These are phyloP conservation scores for Dastarcus helophoroides DNA, from an alignment of 2,888 invertebrate species.

Conservation along the genomic window DNA sequence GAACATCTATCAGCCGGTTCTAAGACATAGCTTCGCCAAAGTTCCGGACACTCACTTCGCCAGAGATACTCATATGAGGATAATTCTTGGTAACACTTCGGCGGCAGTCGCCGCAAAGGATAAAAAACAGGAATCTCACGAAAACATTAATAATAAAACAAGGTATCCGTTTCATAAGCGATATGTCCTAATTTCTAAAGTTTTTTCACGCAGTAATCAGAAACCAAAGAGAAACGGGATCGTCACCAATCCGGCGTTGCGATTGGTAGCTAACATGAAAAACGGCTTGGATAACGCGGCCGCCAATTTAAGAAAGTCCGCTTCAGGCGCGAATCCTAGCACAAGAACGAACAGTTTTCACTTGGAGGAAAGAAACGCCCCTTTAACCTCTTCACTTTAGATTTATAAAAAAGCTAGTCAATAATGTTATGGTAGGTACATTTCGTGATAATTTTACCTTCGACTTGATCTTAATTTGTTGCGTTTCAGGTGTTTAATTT, in stretches of 20 bases:
- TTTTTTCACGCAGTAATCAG: constrained; percentile 22
- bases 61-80: constrained; percentile 85
- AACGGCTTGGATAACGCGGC: constrained; percentile 58
- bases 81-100: constrained; percentile 50
- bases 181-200: neutral
- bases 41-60: constrained; percentile 72
- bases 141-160: constrained; percentile 23
- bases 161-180: neutral
- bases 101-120: constrained; percentile 25
- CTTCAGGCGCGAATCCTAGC: constrained; percentile 49
- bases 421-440: constrained; percentile 9
- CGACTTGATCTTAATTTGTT: neutral
- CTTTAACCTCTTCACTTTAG: constrained; percentile 31
- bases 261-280: constrained; percentile 65
- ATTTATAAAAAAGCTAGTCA: constrained; percentile 10
- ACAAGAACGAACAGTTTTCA: constrained; percentile 68
- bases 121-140: constrained; percentile 23
- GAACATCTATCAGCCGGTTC: constrained; percentile 37
- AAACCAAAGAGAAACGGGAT: constrained; percentile 74
- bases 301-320: constrained; percentile 49
- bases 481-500: constrained; percentile 7
- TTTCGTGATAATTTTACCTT: neutral
- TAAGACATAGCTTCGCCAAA: constrained; percentile 35
- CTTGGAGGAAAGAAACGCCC: constrained; percentile 78
- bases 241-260: constrained; percentile 76